Evolutionary conservation across 2,888 invertebrate genomes (phyloP).

Genomic region (Himalopsyche tibetana): DNA sequence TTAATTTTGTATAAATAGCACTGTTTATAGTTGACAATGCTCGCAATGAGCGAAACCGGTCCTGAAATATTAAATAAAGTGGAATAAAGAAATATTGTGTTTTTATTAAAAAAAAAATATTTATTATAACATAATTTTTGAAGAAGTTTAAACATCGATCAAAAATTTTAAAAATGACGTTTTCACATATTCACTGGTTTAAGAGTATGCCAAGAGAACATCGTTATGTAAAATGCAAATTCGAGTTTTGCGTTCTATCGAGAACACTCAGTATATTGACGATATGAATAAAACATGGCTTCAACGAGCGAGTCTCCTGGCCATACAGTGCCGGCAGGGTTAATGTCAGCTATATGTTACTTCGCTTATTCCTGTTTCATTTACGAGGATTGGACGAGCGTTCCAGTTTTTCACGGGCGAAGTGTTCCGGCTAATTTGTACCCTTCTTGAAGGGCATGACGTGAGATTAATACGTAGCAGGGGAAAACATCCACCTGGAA

Average conservation of each 20-base stretch:
- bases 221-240: conserved; percentile 47
- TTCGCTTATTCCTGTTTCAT: conserved; percentile 29
- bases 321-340: conserved; percentile 22
- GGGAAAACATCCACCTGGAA: conserved; percentile 42
- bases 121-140: too few relatives aligned
- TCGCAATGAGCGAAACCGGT: too few relatives aligned
- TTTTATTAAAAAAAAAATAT: too few relatives aligned
- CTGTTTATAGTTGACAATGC: too few relatives aligned
- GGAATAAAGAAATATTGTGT: too few relatives aligned
- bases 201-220: conserved; percentile 10
- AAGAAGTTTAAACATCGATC: too few relatives aligned
- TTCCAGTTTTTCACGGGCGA: conserved; percentile 10
- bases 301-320: conserved; percentile 24
- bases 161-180: not conserved
- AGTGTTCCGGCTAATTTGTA: conserved; percentile 55
- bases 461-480: conserved; percentile 49
- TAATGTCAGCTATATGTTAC: conserved; percentile 37
- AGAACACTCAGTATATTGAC: conserved; percentile 59
- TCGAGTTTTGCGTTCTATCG: conserved; percentile 48
- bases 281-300: conserved; percentile 59
- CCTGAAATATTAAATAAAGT: too few relatives aligned
- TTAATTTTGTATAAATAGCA: too few relatives aligned
- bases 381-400: conserved; percentile 20
- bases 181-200: not conserved
- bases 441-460: conserved; percentile 55